Evolutionary conservation across 2,888 invertebrate genomes (phyloP), one percentile per base, ranked within the genome.

Genomic region (Criorhina ranunculi): DNA sequence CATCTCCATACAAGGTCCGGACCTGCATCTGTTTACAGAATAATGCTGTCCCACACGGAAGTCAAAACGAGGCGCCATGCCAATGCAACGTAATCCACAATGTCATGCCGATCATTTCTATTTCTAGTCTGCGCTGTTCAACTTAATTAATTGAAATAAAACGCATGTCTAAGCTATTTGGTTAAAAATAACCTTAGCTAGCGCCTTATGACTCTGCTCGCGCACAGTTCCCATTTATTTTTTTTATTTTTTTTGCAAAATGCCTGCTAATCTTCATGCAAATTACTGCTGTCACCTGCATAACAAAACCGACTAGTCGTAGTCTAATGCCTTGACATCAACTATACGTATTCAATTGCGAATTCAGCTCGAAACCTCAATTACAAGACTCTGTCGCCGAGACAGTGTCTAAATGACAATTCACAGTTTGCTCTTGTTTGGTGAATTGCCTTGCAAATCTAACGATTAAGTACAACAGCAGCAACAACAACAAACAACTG

Each of bases 161-260:
- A 73, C 66, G 60, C 78, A 78, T 73, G 82, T 49, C 72, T 72
- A 35, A 31, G 59, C 59, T 6, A 44, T 73, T 67, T 55, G 12
- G 66, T 67, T 67, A 83, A 83, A 83, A 83, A 78, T 83, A 83
- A 83, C 78, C 60, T 49, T 60, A 53, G n/a, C n/a, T n/a, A 82
- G 77, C 64, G 81, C 81, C 81, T 77, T 64, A 59, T 77, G 81
- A 70, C 76, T 72, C 59, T 53, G 60, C 64, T 46, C 77, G 46
- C 44, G 19, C 37, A 64, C 70, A 70, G 76, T 64, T 57, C 24
- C 42, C 81, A 64, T 72, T 66, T 77, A 66, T 53, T 33, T 66
- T 37, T 60, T 24, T 24, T 24, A 3, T 60, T 64, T 55, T 35
- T 29, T 59, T 33, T 60, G 67, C 59, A 73, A 83, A 78, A 67